phyloP scores from a whole-genome alignment of 2,113 vertebrate species.

The Actinemys pallida region DNA sequence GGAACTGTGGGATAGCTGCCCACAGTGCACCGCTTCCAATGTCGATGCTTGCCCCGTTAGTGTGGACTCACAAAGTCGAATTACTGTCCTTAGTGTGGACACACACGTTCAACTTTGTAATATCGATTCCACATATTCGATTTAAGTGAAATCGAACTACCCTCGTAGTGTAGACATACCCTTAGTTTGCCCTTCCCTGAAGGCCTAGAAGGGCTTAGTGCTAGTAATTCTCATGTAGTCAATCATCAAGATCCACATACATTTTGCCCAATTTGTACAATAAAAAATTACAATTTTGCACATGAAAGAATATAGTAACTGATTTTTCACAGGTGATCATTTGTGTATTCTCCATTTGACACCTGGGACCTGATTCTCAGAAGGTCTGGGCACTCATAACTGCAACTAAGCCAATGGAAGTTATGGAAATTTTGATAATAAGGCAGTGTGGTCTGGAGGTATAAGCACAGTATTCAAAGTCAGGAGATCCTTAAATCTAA shows the following conservation, averaged over 20 bases:
- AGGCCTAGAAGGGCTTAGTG: neutral
- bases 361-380: neutral
- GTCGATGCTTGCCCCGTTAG: too few relatives aligned
- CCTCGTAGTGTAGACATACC: too few relatives aligned
- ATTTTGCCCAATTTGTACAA: neutral
- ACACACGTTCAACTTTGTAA: too few relatives aligned
- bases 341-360: neutral
- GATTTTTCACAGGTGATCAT: neutral
- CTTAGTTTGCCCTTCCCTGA: neutral
- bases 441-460: neutral
- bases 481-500: neutral
- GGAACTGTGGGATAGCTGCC: too few relatives aligned
- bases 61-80: too few relatives aligned
- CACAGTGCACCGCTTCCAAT: too few relatives aligned
- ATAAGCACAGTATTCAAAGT: neutral
- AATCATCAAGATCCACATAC: neutral
- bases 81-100: too few relatives aligned
- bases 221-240: neutral
- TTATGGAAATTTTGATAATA: rapidly evolving
- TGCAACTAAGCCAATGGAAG: neutral
- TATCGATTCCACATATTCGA: too few relatives aligned
- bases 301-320: neutral
- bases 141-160: too few relatives aligned
- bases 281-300: neutral
- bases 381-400: neutral